Evolutionary conservation across 2,888 invertebrate genomes (phyloP).

Genomic region (Eucriotettix oculatus): DNA sequence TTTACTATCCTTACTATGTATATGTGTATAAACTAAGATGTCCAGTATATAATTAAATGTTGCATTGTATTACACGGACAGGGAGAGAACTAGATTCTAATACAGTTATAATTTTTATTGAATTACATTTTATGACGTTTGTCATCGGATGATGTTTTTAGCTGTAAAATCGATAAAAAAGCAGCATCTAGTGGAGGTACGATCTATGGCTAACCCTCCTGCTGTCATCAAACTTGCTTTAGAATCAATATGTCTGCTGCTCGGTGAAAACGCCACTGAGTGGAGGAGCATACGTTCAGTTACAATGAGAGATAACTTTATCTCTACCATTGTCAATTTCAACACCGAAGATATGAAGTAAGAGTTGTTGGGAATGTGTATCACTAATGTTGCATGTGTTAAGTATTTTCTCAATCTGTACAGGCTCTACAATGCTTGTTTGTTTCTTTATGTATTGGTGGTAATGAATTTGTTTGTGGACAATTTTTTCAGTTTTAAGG

Average conservation of each 20-base stretch:
- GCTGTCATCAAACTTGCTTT: constrained; percentile 82
- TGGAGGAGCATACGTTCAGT: constrained; percentile 87
- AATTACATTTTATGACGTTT: background rate
- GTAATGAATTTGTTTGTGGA: too few species aligned
- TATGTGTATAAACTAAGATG: background rate
- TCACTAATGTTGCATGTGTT: background rate
- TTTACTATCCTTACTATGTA: too few species aligned
- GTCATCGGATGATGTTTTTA: constrained; percentile 19
- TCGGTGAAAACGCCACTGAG: constrained; percentile 79
- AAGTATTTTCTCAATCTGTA: background rate
- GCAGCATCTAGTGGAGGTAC: constrained; percentile 85
- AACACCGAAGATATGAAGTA: constrained; percentile 86
- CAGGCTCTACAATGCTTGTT: background rate
- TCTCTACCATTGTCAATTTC: constrained; percentile 86
- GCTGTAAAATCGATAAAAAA: constrained; percentile 94
- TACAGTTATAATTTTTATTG: background rate
- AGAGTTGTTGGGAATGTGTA: constrained; percentile 26
- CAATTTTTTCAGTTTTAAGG: too few species aligned
- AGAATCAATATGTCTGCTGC: constrained; percentile 84
- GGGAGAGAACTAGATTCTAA: background rate
- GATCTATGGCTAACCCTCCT: constrained; percentile 90
- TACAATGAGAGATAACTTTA: constrained; percentile 90
- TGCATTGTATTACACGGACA: background rate
- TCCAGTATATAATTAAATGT: background rate
- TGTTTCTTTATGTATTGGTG: background rate